phyloP scores from a whole-genome alignment of 2,888 invertebrate genomes.

The Parelbella ahira region DNA sequence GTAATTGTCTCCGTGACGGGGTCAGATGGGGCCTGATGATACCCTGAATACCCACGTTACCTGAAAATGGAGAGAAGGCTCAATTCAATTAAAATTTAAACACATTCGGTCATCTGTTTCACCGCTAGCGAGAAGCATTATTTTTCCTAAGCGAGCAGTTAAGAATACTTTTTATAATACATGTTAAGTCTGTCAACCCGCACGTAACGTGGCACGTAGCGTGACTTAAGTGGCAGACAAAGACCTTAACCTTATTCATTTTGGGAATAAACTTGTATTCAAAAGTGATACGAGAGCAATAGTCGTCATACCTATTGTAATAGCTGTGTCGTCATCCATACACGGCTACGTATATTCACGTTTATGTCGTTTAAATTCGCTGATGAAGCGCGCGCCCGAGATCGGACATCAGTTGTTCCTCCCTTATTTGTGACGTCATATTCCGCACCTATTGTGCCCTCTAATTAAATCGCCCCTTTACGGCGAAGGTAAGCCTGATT shows the following conservation, averaged over 20 bases:
- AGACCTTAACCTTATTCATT: no score
- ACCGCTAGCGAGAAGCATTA: not conserved
- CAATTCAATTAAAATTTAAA: constrained; percentile 49
- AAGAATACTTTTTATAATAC: no score
- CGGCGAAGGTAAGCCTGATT: constrained; percentile 46
- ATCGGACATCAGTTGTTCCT: constrained; percentile 46
- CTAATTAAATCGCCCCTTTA: constrained; percentile 56
- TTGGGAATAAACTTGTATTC: no score
- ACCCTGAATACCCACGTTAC: constrained; percentile 30
- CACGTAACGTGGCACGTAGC: no score
- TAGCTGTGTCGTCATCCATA: no score
- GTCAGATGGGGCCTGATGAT: constrained; percentile 25
- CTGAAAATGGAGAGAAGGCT: constrained; percentile 29
- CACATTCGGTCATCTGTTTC: constrained; percentile 33
- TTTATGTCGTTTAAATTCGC: not conserved
- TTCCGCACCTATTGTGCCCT: constrained; percentile 45
- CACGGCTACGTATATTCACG: no score
- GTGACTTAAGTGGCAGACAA: no score
- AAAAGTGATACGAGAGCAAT: no score
- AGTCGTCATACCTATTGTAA: no score
- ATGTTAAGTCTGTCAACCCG: no score
- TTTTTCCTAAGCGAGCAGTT: not conserved
- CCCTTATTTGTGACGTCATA: constrained; percentile 43
- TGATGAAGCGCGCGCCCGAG: not conserved
- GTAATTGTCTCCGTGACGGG: constrained; percentile 12